Evolutionary conservation across 2,113 vertebrate species (phyloP), one percentile per base, ranked within the genome.

Genomic region (Chaetops frenatus): DNA sequence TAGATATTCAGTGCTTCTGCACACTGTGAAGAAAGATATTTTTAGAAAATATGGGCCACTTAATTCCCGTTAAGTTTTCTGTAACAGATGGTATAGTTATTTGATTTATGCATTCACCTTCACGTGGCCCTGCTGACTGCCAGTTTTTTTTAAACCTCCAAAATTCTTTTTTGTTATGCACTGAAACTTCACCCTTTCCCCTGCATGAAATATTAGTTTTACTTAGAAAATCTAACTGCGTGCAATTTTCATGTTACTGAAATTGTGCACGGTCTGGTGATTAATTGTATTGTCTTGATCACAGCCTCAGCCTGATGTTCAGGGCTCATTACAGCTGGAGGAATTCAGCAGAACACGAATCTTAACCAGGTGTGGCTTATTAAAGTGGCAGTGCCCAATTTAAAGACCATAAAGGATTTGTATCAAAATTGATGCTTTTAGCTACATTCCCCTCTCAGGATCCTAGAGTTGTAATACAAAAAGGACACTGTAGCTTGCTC

Each of bases 101-200:
- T 97, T 98, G 97, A 97, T 97, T 98, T 98, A 97, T 97, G 96
- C 69, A 95, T 92, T 98, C 95, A 97, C 96, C 97, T 98, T 97
- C 94, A 94, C 16, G n/a, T 97, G 94, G 97, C 86, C 97, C 95
- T 98, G 97, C 96, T 97, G 96, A 97, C 95, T 96, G 95, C 96
- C 96, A 95, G 13, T 81, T 97, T 96, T 96, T 93, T 95, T 95
- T 88, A 92, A 95, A 90, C 54, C 81, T 86, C 95, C 7, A 0
- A 96, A 97, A 96, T 91, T 94, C 70, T 89, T 88, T 96, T 96
- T 94, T 96, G 61, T 97, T 96, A 86, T 93, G 93, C 89, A 72
- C 78, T 87, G 91, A 96, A 97, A 97, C 81, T 74, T 96, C 96
- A 76, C 89, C 79, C 90, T 96, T 97, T 97, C 81, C 58, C 64